A percentile compares a stretch with the other conserved stretches of the same genome.
These are phyloP conservation scores for Pogonognathellus flavescens DNA, from an alignment of 1,140 invertebrate species.

Conservation along the genomic window DNA sequence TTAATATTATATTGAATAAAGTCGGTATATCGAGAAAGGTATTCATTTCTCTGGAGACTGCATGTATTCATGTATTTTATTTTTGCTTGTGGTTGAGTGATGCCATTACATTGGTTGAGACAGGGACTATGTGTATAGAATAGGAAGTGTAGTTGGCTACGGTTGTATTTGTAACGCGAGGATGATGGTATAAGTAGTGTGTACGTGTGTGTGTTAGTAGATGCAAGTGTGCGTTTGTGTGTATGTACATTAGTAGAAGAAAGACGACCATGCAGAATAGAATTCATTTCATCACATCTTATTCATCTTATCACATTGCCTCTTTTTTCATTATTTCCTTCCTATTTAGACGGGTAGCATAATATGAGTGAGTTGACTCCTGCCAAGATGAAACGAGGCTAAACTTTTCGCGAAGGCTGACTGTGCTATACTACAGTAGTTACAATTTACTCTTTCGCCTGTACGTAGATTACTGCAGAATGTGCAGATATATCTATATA, in stretches of 20 bases:
- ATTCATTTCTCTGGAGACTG: too few relatives aligned
- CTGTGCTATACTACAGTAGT: not conserved
- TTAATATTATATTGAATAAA: too few relatives aligned
- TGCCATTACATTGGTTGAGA: not conserved
- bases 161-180: too few relatives aligned
- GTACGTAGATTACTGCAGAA: not conserved
- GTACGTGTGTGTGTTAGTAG: not conserved
- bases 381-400: conserved; percentile 43
- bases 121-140: not conserved
- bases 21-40: too few relatives aligned
- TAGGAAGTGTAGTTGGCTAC: not conserved
- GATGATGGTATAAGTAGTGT: too few relatives aligned
- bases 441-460: too few relatives aligned
- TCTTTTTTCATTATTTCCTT: conserved; percentile 35
- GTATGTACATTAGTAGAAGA: not conserved
- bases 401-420: conserved; percentile 20
- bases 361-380: conserved; percentile 8
- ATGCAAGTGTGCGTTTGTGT: not conserved
- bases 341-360: conserved; percentile 9
- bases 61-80: too few relatives aligned
- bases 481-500: not conserved
- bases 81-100: too few relatives aligned
- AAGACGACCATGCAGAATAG: not conserved
- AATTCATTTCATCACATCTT: conserved; percentile 38
- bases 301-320: conserved; percentile 16